Evolutionary conservation across 2,888 invertebrate genomes (phyloP), one percentile per base, ranked within the genome.

Genomic region (Ophioninae sp.): DNA sequence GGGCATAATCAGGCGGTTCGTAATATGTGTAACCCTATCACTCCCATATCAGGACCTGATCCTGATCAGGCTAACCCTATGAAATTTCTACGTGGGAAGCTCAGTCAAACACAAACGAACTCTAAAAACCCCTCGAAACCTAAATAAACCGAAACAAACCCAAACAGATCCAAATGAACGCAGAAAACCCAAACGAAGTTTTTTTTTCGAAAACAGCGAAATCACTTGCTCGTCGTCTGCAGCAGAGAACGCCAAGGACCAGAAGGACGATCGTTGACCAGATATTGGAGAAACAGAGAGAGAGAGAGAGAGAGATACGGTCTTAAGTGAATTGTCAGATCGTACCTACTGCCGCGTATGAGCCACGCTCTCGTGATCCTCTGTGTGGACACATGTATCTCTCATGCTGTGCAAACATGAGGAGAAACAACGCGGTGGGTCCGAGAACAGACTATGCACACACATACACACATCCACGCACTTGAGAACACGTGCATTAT

Each of bases 311-410:
- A 83, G 78, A 74, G 69, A 80, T 61, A 89, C 89, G 87, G 88
- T 85, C 87, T 88, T 89, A 88, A 91, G 90, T 91, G 91, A 92
- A 91, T 92, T 89, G 91, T 92, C 90, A 90, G 89, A 91, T 91
- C 88, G 90, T 87, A 87, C 87, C 87, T 85, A 81, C 81, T 87
- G 80, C 75, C 68, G 73, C 72, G 71, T 84, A 76, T 58, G 79
- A 64, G 69, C 79, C 44, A 73, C 37, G 71, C 61, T 71, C 72
- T 85, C 81, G 81, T 81, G 87, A 85, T 79, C 82, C 79, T 84
- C 79, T 87, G 87, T 88, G 88, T 88, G 86, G 90, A 90, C 90
- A 91, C 91, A 91, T 91, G 92, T 92, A 92, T 90, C 90, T 87
- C 90, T 87, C 90, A 90, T 88, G 90, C 91, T 91, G 90, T 88